Conservation (phyloP, 1,140 invertebrate species). For the Atopsyche davidsoni region DNA sequence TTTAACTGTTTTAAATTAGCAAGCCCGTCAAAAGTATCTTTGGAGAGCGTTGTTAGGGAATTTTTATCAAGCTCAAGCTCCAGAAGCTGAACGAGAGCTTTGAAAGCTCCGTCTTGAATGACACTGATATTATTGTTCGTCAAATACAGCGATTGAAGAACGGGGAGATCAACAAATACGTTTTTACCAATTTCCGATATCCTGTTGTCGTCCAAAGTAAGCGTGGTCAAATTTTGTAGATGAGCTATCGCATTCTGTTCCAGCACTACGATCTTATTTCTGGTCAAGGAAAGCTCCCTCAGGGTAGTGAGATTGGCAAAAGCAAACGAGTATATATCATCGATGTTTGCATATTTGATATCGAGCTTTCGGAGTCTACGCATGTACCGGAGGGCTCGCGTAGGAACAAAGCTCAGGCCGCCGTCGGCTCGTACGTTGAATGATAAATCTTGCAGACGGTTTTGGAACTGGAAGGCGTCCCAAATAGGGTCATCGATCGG, state of each 20-base stretch:
- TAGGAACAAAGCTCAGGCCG: constrained; percentile 61
- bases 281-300: constrained; percentile 59
- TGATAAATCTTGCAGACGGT: constrained; percentile 57
- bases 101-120: constrained; percentile 66
- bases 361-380: constrained; percentile 58
- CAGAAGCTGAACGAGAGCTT: constrained; percentile 56
- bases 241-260: constrained; percentile 62
- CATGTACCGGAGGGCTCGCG: constrained; percentile 56
- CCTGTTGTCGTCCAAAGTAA: constrained; percentile 65
- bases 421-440: constrained; percentile 62
- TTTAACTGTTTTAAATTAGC: constrained; percentile 60
- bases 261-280: constrained; percentile 60
- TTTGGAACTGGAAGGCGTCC: constrained; percentile 65
- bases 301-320: constrained; percentile 65
- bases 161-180: constrained; percentile 65
- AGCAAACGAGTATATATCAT: constrained; percentile 57
- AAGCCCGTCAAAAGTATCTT: constrained; percentile 67
- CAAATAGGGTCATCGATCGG: constrained; percentile 59
- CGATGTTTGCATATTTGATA: constrained; percentile 64
- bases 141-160: constrained; percentile 59
- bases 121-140: constrained; percentile 66
- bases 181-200: constrained; percentile 64
- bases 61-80: constrained; percentile 67
- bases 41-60: constrained; percentile 59
- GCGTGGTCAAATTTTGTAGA: constrained; percentile 54